Conservation (phyloP, 1,140 invertebrate genomes). For the Achroia grisella region DNA sequence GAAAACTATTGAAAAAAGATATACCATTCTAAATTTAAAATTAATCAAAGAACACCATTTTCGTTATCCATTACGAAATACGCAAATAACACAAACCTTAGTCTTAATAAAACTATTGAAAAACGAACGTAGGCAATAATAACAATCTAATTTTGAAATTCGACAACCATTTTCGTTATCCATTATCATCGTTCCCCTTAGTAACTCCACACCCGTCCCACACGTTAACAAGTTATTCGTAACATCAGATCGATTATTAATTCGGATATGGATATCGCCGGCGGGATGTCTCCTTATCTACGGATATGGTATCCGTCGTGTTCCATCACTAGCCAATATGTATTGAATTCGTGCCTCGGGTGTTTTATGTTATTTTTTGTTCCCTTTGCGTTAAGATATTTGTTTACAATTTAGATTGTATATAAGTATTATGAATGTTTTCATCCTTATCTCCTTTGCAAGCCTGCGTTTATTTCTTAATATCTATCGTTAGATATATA, state of each 20-base stretch:
- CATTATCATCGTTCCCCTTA: constrained; percentile 4
- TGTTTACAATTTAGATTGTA: too few relatives aligned
- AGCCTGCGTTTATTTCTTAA: too few relatives aligned
- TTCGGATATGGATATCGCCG: constrained; percentile 43
- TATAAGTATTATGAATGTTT: too few relatives aligned
- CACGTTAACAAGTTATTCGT: constrained; percentile 33
- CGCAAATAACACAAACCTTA: too few relatives aligned
- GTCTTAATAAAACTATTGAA: neutral
- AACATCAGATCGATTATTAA: constrained; percentile 42
- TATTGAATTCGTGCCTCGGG: constrained; percentile 23
- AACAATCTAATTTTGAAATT: neutral
- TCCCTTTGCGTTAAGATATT: too few relatives aligned
- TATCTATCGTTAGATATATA: too few relatives aligned
- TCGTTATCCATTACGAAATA: neutral
- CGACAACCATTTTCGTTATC: neutral
- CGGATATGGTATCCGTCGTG: constrained; percentile 8
- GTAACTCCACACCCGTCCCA: constrained; percentile 7
- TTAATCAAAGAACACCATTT: neutral
- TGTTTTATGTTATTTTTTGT: neutral
- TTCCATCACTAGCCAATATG: constrained; percentile 8
- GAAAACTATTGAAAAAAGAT: too few relatives aligned
- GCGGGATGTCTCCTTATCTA: constrained; percentile 22
- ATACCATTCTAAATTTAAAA: neutral
- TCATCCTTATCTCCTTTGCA: too few relatives aligned
- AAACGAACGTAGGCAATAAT: neutral